phyloP scores from a whole-genome alignment of 2,888 invertebrate species.

The Ellobium chinense region DNA sequence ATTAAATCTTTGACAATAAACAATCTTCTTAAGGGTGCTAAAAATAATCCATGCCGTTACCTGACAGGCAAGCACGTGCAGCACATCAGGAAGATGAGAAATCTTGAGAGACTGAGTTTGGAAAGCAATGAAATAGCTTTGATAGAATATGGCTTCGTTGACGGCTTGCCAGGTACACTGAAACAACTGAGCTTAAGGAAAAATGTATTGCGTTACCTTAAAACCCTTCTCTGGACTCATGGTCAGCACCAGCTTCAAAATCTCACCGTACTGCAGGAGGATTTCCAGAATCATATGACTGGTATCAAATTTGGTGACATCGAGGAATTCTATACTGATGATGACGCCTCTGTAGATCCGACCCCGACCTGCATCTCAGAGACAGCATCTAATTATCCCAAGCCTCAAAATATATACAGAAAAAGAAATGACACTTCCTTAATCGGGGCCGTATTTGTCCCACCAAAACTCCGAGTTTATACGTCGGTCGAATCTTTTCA shows the following conservation, averaged over 20 bases:
- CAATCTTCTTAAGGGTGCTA: neutral
- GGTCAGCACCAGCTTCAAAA: neutral
- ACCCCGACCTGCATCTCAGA: neutral
- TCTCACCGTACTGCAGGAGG: neutral
- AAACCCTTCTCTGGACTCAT: neutral
- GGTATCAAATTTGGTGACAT: neutral
- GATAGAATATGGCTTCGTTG: neutral
- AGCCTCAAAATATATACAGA: neutral
- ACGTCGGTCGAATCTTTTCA: conserved; percentile 7
- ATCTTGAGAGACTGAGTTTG: neutral
- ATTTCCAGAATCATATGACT: neutral
- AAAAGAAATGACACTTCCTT: neutral
- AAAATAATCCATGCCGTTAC: neutral
- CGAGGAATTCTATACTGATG: neutral
- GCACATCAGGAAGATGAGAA: neutral
- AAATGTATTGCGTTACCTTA: neutral
- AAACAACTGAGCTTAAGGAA: neutral
- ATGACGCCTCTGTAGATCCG: neutral
- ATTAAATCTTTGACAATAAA: conserved; percentile 6
- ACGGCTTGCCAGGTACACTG: neutral
- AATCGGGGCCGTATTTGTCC: neutral
- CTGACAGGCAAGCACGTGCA: neutral
- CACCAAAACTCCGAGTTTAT: neutral
- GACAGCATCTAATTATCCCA: neutral
- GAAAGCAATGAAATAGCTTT: conserved; percentile 11